Conservation (phyloP, 2,797 vertebrate species). For the Delichon dasypus region DNA sequence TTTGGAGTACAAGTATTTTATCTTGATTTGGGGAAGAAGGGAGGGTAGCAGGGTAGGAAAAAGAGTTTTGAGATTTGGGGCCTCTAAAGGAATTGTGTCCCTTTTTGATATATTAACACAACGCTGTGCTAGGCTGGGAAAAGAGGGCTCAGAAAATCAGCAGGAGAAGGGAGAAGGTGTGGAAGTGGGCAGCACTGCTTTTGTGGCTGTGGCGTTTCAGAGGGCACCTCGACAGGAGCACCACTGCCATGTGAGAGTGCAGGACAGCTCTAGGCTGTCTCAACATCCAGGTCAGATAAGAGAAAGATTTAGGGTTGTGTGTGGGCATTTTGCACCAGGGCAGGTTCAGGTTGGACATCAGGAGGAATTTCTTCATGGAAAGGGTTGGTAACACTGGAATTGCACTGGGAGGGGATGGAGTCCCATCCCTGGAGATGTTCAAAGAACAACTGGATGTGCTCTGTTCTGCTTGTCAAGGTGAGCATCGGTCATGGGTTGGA, state of each 20-base stretch:
- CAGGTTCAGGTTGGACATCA: neutral
- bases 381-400: neutral
- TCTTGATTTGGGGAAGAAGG: conserved; percentile 5
- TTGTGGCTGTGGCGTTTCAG: neutral
- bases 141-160: neutral
- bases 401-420: neutral
- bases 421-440: too few relatives aligned
- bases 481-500: neutral
- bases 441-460: neutral
- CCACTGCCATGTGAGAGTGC: rapidly evolving
- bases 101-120: neutral
- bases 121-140: neutral
- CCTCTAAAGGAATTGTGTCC: neutral
- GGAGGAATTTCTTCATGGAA: neutral
- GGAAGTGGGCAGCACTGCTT: neutral
- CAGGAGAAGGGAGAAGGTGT: neutral
- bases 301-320: neutral
- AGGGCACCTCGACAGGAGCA: neutral
- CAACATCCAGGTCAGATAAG: neutral
- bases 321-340: neutral
- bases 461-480: neutral
- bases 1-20: conserved; percentile 25
- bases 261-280: neutral
- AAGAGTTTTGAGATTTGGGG: neutral
- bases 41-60: neutral